These are phyloP conservation scores for Zeugodacus cucurbitae DNA, from an alignment of 1,140 invertebrate species.

Conservation along the genomic window DNA sequence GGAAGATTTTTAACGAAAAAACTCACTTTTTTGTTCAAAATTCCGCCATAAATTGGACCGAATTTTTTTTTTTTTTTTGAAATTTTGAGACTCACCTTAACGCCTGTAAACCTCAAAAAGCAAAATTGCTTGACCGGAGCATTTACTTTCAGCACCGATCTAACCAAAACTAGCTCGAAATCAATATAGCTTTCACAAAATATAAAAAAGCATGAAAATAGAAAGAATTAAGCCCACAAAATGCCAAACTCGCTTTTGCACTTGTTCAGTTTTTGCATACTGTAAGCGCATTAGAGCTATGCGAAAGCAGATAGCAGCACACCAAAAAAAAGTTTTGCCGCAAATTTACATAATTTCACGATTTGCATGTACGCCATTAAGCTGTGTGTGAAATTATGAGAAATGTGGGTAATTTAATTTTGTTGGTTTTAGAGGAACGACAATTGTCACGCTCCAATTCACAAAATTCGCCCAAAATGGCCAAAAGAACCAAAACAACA, in stretches of 20 bases:
- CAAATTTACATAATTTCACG: background rate
- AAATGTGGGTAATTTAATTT: background rate
- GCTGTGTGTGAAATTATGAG: background rate
- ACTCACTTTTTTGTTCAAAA: too few species aligned
- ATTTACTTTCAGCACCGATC: too few species aligned
- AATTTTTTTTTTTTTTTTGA: too few species aligned
- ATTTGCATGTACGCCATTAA: background rate
- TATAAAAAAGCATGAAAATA: background rate
- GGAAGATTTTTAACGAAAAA: too few species aligned
- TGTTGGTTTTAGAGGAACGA: background rate
- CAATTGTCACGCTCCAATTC: slow-evolving; percentile 2
- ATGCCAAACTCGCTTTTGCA: background rate
- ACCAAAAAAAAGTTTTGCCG: background rate
- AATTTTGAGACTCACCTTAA: too few species aligned
- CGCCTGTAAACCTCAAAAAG: too few species aligned
- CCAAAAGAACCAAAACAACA: background rate
- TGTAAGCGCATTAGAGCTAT: background rate
- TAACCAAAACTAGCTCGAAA: too few species aligned
- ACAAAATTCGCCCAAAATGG: background rate
- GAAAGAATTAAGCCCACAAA: background rate
- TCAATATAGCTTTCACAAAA: too few species aligned
- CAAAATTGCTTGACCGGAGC: too few species aligned
- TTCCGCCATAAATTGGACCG: too few species aligned
- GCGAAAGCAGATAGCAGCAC: background rate
- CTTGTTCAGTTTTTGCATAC: background rate